These are phyloP conservation scores for Tor tambroides DNA, from an alignment of 2,113 vertebrate genomes.

Conservation along the genomic window DNA sequence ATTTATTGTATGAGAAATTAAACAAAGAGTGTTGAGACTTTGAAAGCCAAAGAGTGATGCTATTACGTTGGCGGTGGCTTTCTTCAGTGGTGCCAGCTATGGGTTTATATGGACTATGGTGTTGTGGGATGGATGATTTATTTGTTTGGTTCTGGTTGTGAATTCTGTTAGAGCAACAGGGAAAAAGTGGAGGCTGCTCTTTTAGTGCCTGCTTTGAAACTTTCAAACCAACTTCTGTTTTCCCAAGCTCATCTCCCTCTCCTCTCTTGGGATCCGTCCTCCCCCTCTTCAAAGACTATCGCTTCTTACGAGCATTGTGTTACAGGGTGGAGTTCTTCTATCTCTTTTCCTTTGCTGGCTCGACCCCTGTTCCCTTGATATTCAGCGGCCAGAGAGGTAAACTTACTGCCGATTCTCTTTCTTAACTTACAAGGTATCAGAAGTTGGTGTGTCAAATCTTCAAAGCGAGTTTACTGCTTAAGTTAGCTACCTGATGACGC, in stretches of 20 bases:
- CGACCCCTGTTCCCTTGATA: constrained; percentile 42
- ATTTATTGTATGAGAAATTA: constrained; percentile 36
- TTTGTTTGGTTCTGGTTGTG: constrained; percentile 13
- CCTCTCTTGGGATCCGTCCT: constrained; percentile 52
- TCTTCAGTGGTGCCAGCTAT: not conserved
- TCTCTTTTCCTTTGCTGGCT: constrained; percentile 42
- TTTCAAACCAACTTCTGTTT: constrained; percentile 35
- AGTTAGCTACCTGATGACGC: constrained; percentile 31
- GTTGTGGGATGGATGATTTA: constrained; percentile 3
- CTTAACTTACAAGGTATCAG: constrained; percentile 40
- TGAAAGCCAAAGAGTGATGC: not conserved
- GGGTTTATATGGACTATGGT: constrained; percentile 22
- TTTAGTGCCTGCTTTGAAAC: constrained; percentile 48
- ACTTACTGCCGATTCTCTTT: constrained; percentile 45
- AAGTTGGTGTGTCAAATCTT: constrained; percentile 35
- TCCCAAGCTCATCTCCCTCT: constrained; percentile 48
- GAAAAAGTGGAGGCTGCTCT: not conserved
- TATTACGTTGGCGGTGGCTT: constrained; percentile 14
- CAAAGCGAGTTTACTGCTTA: constrained; percentile 40
- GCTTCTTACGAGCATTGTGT: constrained; percentile 25
- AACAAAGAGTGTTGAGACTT: constrained; percentile 6
- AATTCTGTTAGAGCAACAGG: constrained; percentile 14
- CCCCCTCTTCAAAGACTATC: constrained; percentile 55
- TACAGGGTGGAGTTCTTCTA: constrained; percentile 50
- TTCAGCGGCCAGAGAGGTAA: constrained; percentile 52